Percentiles rank a stretch among this genome's conserved stretches.
These are phyloP conservation scores for Orientallactaga sibirica DNA, from an alignment of 2,797 vertebrate genomes.

Conservation along the genomic window DNA sequence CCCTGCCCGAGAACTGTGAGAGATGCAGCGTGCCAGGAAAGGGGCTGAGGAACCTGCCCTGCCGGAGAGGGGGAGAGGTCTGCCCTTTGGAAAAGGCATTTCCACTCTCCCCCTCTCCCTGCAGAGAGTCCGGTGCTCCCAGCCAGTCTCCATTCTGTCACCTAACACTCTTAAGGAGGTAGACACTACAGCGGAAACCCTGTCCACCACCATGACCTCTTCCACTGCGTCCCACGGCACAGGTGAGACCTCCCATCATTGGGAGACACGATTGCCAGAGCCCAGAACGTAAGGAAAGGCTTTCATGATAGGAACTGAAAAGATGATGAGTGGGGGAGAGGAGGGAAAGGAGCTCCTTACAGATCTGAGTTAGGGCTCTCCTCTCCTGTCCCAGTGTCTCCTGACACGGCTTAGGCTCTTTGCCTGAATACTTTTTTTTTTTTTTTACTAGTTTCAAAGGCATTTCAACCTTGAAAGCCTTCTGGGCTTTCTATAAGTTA, in stretches of 20 bases:
- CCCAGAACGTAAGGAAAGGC: background rate
- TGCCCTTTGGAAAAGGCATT: background rate
- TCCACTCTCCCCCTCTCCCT: slow-evolving; percentile 27
- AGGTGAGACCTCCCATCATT: slow-evolving; percentile 67
- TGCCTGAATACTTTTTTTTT: background rate
- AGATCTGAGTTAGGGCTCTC: slow-evolving; percentile 6
- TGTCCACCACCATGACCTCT: background rate
- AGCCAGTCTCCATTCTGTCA: slow-evolving; percentile 76
- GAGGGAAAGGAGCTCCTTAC: background rate
- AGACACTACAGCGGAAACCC: slow-evolving; percentile 34
- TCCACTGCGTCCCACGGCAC: slow-evolving; percentile 12
- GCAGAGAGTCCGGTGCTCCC: slow-evolving; percentile 79
- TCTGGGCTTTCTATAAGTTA: slow-evolving; percentile 8
- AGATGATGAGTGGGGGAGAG: background rate
- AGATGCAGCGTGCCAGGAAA: background rate
- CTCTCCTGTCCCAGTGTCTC: background rate
- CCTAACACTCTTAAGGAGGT: slow-evolving; percentile 65
- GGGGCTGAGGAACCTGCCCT: background rate
- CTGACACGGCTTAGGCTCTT: background rate
- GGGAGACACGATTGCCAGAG: background rate
- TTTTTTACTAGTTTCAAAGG: background rate
- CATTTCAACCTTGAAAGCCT: background rate
- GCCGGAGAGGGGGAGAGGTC: background rate
- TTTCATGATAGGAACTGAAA: background rate
- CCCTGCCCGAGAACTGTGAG: background rate